Base-by-base conservation (phyloP, 2,888 invertebrate genomes). In the Epinotia demarniana region DNA sequence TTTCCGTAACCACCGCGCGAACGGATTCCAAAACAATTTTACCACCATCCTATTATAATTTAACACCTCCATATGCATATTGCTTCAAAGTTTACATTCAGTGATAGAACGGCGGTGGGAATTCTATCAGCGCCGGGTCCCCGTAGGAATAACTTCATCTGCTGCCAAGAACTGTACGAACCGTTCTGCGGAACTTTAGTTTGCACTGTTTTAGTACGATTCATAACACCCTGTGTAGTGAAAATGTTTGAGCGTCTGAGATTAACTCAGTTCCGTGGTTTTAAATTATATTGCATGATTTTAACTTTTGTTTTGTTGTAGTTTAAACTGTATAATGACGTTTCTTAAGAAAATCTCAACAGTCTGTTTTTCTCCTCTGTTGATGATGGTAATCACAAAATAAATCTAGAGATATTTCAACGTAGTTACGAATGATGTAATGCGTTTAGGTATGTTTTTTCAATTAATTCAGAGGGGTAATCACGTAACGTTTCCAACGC, bases 91-190 rank as follows among this genome's bases (percentile, higher is more conserved):
- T 69, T 69, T 69, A 60, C 69, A 60, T 60, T 69, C 60, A 69
- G 58, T 69, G 69, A 69, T 69, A 69, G 69, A 69, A 58, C 69
- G 69, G 58, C 46, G 69, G 8, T 27, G 69, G 69, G 69, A 69
- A 69, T 69, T 60, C 58, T 69, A 60, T 60, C 69, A 69, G 16
- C 69, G 58, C 27, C 12, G n/a, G 27, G 69, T 58, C 58, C 68
- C 69, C 16, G 43, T 4, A 69, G 69, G 58, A 69, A 69, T 69
- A 69, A 69, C 69, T 60, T 60, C 43, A 60, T 69, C 69, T 13
- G 8, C 60, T n/a, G 46, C 69, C 69, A 60, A 60, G 69, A 67
- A 69, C 69, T 69, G 1, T 68, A 68, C 58, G 58, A 68, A 33
- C 61, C 11, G 33, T 69, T 69, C 46, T 27, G 69, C 43, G 16